phyloP scores from a whole-genome alignment of 2,888 invertebrate species.

The Pristionchus fissidentatus region DNA sequence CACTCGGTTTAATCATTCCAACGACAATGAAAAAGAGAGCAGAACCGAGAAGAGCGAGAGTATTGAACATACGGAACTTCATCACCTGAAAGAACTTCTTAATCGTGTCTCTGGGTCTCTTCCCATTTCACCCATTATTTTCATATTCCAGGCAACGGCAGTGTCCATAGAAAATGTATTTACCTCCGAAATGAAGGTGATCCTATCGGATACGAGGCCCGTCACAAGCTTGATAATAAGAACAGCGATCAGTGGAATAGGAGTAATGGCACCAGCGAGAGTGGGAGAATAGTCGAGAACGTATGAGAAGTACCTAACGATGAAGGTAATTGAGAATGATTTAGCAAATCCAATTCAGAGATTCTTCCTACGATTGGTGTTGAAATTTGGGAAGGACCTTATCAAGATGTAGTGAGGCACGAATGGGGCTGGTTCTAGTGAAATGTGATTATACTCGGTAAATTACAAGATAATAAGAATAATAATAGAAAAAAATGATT shows the following conservation, averaged over 20 bases:
- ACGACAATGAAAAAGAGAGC: conserved; percentile 64
- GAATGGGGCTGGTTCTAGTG: too few relatives aligned
- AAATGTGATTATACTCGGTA: too few relatives aligned
- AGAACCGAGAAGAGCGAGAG: conserved; percentile 66
- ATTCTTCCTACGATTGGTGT: too few relatives aligned
- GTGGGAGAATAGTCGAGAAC: conserved; percentile 57
- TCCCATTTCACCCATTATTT: neutral
- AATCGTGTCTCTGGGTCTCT: neutral
- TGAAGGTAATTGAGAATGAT: neutral
- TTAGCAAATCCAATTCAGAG: too few relatives aligned
- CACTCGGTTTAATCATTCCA: conserved; percentile 54
- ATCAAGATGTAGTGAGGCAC: too few relatives aligned
- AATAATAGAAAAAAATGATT: neutral
- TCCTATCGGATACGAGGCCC: conserved; percentile 61
- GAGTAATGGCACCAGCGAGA: conserved; percentile 57
- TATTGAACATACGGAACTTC: conserved; percentile 66
- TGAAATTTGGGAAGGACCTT: too few relatives aligned
- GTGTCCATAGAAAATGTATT: neutral
- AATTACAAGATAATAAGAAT: too few relatives aligned
- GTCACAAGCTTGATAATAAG: conserved; percentile 61
- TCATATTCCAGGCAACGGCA: neutral
- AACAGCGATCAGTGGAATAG: conserved; percentile 54
- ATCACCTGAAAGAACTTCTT: conserved; percentile 46
- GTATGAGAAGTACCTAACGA: conserved; percentile 55
- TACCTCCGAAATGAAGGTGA: conserved; percentile 59